Conservation (phyloP, 2,113 vertebrate genomes). For the Misgurnus anguillicaudatus region DNA sequence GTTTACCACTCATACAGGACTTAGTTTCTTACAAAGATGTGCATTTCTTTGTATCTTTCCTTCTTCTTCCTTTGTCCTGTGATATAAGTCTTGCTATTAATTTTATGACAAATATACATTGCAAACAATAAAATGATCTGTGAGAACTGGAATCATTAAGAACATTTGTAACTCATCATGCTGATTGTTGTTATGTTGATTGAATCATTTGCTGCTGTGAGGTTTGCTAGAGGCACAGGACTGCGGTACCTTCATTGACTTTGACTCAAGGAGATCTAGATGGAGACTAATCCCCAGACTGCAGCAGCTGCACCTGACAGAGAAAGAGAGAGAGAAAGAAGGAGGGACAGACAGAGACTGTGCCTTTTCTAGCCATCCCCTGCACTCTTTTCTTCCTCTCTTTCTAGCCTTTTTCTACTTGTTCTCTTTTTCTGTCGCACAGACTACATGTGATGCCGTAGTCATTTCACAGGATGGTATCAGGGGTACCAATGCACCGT, state of each 20-base stretch:
- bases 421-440: slow-evolving; percentile 18
- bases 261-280: slow-evolving; percentile 68
- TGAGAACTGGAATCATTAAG: background rate
- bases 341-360: background rate
- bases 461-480: slow-evolving; percentile 63
- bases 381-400: slow-evolving; percentile 14
- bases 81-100: background rate
- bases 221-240: slow-evolving; percentile 45
- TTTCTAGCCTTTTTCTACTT: background rate
- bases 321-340: slow-evolving; percentile 31
- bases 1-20: no score
- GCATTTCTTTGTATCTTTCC: no score
- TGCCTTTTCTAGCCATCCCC: slow-evolving; percentile 20
- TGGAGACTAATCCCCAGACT: slow-evolving; percentile 50
- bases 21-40: no score
- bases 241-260: slow-evolving; percentile 67
- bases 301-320: slow-evolving; percentile 71
- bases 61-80: no score
- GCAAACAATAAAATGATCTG: background rate
- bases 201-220: slow-evolving; percentile 16
- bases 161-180: slow-evolving; percentile 2
- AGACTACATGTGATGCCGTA: slow-evolving; percentile 59
- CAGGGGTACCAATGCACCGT: slow-evolving; percentile 50
- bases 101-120: background rate
- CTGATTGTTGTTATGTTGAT: background rate